phyloP scores from a whole-genome alignment of 2,888 invertebrate species.

The Galeopsomyia nigrocyanea region DNA sequence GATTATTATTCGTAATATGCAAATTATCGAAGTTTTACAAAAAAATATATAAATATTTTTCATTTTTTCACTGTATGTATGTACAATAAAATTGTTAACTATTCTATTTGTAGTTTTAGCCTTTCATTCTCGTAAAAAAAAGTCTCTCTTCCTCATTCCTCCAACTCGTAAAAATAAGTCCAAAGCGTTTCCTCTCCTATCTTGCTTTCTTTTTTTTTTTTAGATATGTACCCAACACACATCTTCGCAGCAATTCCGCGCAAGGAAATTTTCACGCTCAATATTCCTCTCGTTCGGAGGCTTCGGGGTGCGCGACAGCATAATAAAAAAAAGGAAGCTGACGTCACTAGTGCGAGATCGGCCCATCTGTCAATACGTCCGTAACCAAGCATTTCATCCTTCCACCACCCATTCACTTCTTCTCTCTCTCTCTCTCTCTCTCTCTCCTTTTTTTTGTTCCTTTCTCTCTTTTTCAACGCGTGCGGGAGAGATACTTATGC shows the following conservation, averaged over 20 bases:
- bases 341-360: constrained; percentile 14
- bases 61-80: no score
- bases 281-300: no score
- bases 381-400: constrained; percentile 2
- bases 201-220: constrained; percentile 6
- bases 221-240: neutral
- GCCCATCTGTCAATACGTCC: constrained; percentile 36
- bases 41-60: no score
- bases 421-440: constrained; percentile 18
- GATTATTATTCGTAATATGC: no score
- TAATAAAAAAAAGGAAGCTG: neutral
- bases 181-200: neutral
- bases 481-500: constrained; percentile 6
- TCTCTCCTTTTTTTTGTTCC: constrained; percentile 36
- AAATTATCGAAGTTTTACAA: no score
- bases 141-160: no score
- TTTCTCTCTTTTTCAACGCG: constrained; percentile 27
- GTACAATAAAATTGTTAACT: no score
- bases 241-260: neutral
- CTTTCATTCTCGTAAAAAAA: no score
- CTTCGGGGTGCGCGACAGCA: no score
- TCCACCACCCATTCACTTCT: constrained; percentile 27
- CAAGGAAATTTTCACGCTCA: no score
- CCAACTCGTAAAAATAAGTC: no score
- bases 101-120: no score